These are phyloP conservation scores for Argentina silus DNA, from an alignment of 2,797 vertebrate species.

Conservation along the genomic window DNA sequence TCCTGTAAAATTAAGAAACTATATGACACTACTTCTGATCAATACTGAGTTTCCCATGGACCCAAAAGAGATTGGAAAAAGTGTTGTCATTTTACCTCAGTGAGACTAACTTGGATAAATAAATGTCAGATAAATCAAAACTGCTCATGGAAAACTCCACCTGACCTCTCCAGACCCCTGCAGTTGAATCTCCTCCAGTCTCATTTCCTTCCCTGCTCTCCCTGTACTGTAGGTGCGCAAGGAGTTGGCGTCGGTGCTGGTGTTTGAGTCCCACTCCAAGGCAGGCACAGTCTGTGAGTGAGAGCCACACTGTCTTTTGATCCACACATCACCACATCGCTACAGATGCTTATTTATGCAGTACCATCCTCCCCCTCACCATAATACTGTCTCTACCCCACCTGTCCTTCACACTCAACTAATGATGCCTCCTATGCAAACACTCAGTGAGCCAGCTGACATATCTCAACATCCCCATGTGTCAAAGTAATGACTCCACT, in stretches of 20 bases:
- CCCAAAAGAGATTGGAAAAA: too few species aligned
- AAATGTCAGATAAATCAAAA: too few species aligned
- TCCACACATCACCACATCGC: background rate
- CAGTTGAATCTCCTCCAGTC: background rate
- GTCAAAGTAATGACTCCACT: background rate
- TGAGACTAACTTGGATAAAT: too few species aligned
- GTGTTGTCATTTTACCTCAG: too few species aligned
- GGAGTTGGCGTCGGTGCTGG: conserved; percentile 90
- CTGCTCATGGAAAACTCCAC: background rate
- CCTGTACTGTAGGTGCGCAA: conserved; percentile 83
- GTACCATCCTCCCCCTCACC: background rate
- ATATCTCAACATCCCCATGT: background rate
- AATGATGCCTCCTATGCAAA: background rate
- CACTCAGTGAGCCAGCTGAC: background rate
- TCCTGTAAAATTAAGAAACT: background rate
- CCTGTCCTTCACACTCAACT: background rate
- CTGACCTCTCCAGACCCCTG: too few species aligned
- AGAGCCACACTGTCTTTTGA: background rate
- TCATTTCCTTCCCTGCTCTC: conserved; percentile 18
- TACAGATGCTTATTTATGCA: background rate
- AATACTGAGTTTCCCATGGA: too few species aligned
- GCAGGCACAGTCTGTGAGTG: conserved; percentile 94
- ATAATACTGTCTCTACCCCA: background rate
- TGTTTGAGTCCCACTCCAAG: conserved; percentile 92
- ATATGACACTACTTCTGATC: background rate